phyloP scores from a whole-genome alignment of 1,140 invertebrate species.

The Bemisia tabaci region DNA sequence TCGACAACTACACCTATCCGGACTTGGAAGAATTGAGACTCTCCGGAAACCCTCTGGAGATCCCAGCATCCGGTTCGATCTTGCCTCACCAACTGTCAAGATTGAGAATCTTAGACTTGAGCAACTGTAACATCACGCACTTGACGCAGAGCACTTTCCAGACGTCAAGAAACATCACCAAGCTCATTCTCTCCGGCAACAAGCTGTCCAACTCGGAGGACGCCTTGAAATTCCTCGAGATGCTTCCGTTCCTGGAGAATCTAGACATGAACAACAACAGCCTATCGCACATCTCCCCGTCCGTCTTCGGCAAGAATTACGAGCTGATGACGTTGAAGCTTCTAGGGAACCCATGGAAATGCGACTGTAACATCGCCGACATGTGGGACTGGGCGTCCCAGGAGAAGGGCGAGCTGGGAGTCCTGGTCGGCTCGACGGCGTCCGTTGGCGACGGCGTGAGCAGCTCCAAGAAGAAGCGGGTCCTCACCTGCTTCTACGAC shows the following conservation, averaged over 20 bases:
- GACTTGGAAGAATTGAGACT: slow-evolving; percentile 51
- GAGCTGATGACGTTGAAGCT: slow-evolving; percentile 43
- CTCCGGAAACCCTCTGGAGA: slow-evolving; percentile 48
- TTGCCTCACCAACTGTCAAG: slow-evolving; percentile 47
- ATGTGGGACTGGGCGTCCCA: slow-evolving; percentile 57
- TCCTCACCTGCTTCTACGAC: slow-evolving; percentile 48
- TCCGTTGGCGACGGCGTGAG: slow-evolving; percentile 39
- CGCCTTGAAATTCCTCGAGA: slow-evolving; percentile 39
- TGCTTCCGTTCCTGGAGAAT: slow-evolving; percentile 41
- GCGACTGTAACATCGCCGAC: slow-evolving; percentile 50
- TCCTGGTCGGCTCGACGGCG: slow-evolving; percentile 47
- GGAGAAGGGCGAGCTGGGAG: slow-evolving; percentile 45
- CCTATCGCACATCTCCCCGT: slow-evolving; percentile 40
- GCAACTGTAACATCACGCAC: slow-evolving; percentile 44
- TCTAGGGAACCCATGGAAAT: slow-evolving; percentile 51
- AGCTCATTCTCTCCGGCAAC: slow-evolving; percentile 46
- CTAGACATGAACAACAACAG: slow-evolving; percentile 50
- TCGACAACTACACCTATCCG: slow-evolving; percentile 45
- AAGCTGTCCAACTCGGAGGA: slow-evolving; percentile 34
- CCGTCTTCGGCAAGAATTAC: slow-evolving; percentile 38
- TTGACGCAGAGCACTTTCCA: slow-evolving; percentile 46
- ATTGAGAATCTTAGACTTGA: slow-evolving; percentile 46
- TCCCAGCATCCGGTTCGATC: slow-evolving; percentile 35
- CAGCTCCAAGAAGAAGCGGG: slow-evolving; percentile 43
- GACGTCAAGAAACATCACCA: slow-evolving; percentile 44